Evolutionary conservation across 2,888 invertebrate genomes (phyloP).

Genomic region (Auanema sp.): DNA sequence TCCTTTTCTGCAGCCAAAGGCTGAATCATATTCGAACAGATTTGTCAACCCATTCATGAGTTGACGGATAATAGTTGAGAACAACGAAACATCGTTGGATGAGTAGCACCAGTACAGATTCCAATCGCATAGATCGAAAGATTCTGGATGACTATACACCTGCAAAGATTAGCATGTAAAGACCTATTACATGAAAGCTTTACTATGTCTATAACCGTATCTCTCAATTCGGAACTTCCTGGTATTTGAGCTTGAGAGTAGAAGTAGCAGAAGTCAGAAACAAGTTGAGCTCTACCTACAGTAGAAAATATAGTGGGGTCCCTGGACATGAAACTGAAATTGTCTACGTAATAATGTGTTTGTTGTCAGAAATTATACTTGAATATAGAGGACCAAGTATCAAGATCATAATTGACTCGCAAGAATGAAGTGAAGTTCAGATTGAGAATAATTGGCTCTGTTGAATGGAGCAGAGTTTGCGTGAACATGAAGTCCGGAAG

Average conservation of each 20-base stretch:
- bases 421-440: slow-evolving; percentile 46
- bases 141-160: slow-evolving; percentile 40
- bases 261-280: slow-evolving; percentile 61
- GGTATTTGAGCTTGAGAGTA: slow-evolving; percentile 38
- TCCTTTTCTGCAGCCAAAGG: slow-evolving; percentile 39
- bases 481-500: slow-evolving; percentile 40
- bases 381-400: slow-evolving; percentile 45
- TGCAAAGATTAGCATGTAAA: slow-evolving; percentile 14
- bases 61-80: slow-evolving; percentile 26
- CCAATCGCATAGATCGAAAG: slow-evolving; percentile 47
- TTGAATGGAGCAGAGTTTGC: slow-evolving; percentile 30
- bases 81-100: slow-evolving; percentile 25
- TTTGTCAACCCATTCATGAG: slow-evolving; percentile 31
- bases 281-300: slow-evolving; percentile 52
- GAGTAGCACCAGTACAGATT: slow-evolving; percentile 46
- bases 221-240: slow-evolving; percentile 27
- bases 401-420: slow-evolving; percentile 45
- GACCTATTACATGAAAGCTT: no score
- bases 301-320: slow-evolving; percentile 39
- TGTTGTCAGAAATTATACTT: slow-evolving; percentile 19
- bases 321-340: slow-evolving; percentile 36
- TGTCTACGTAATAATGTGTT: no score
- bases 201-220: slow-evolving; percentile 42
- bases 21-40: slow-evolving; percentile 30
- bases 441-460: slow-evolving; percentile 41